Evolutionary conservation across 1,140 invertebrate genomes (phyloP).

Genomic region (Octopus sinensis): DNA sequence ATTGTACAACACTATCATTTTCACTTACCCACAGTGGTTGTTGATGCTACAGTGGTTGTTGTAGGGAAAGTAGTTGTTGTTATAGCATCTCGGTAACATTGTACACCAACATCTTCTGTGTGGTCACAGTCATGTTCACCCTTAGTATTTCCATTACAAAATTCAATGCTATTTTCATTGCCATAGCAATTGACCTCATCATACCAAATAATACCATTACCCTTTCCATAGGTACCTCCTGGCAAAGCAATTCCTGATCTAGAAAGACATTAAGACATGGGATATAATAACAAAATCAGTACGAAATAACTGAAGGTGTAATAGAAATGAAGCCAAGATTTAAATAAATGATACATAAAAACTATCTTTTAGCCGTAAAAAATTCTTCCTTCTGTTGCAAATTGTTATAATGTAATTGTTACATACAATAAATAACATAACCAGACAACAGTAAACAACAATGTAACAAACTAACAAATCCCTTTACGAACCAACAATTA

Average conservation of each 20-base stretch:
- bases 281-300: too few species aligned
- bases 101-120: conserved; percentile 63
- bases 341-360: too few species aligned
- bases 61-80: neutral
- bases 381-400: too few species aligned
- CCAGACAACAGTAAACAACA: too few species aligned
- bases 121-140: conserved; percentile 70
- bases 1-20: too few species aligned
- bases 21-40: neutral
- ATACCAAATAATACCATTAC: conserved; percentile 62
- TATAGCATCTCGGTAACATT: conserved; percentile 24
- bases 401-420: too few species aligned
- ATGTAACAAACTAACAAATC: too few species aligned
- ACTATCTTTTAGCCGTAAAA: too few species aligned
- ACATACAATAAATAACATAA: too few species aligned
- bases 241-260: neutral
- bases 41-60: neutral
- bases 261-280: neutral
- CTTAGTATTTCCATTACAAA: conserved; percentile 73
- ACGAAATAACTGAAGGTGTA: too few species aligned
- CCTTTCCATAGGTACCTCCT: conserved; percentile 57
- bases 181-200: conserved; percentile 72
- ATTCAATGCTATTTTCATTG: conserved; percentile 67
- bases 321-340: too few species aligned
- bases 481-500: too few species aligned